A percentile compares a stretch with the other conserved stretches of the same genome.
Evolutionary conservation across 2,113 vertebrate genomes (phyloP).

Genomic region (Gila orcuttii): DNA sequence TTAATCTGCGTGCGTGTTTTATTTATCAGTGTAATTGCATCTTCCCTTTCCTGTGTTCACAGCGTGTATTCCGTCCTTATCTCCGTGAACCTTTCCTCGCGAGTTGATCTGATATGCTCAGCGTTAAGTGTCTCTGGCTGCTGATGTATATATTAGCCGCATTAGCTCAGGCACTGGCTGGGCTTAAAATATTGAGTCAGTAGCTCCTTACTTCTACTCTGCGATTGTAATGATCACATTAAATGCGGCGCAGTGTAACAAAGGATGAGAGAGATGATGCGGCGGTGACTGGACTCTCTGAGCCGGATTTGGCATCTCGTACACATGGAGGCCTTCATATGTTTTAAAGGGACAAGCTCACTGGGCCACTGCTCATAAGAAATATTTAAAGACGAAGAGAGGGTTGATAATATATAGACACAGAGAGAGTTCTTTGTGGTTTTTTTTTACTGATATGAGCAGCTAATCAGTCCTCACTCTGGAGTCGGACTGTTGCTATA

Average conservation of each 20-base stretch:
- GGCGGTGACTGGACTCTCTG: conserved; percentile 62
- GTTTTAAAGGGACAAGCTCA: conserved; percentile 59
- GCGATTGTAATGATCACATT: conserved; percentile 59
- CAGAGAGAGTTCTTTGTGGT: conserved; percentile 46
- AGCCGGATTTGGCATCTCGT: conserved; percentile 65
- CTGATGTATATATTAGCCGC: conserved; percentile 19
- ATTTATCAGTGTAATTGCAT: conserved; percentile 17
- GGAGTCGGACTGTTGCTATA: conserved; percentile 79
- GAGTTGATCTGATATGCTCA: conserved; percentile 21
- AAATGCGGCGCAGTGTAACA: conserved; percentile 59
- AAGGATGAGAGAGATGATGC: conserved; percentile 65
- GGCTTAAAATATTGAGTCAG: conserved; percentile 39
- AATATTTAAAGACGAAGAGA: conserved; percentile 7
- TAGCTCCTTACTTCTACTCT: conserved; percentile 12
- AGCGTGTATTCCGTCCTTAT: not conserved
- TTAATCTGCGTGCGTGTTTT: not conserved
- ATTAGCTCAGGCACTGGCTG: conserved; percentile 32
- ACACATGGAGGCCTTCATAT: conserved; percentile 57
- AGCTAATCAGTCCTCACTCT: conserved; percentile 75
- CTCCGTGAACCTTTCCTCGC: not conserved
- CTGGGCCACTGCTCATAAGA: conserved; percentile 33
- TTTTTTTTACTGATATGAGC: conserved; percentile 67
- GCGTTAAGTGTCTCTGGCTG: conserved; percentile 25
- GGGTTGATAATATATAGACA: conserved; percentile 46
- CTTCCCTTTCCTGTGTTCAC: conserved; percentile 10